Evolutionary conservation across 35 echinoderm and acorn worm genomes (phyloP), one percentile per base, ranked within the genome.

Genomic region (Lytechinus pictus): DNA sequence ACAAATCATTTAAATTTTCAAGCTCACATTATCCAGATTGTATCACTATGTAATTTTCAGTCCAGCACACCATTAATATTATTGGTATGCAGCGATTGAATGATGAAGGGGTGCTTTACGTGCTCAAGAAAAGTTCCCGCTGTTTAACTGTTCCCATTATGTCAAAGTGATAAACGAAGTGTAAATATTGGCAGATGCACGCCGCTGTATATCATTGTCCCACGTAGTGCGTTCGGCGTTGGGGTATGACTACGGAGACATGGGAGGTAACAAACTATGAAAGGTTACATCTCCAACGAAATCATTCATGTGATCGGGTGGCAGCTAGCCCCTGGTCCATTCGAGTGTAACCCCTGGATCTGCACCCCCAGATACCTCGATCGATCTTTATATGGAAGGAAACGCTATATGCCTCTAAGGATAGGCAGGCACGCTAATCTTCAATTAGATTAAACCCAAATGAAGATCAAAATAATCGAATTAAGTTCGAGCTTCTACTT

Each of bases 391-490:
- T n/a, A 7, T 24, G 16, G 6, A 7, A 79, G 66, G 66, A n/a
- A 3, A 79, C 66, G 16, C 66, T 79, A 16, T 79, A 16, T 79
- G 5, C 66, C 66, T 79, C 21, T 19, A 24, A 79, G 66, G 66
- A 79, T n/a, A 79, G 66, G n/a, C 66, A 24, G 66, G 66, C 66
- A 79, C 66, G 66, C 66, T 79, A 79, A 79, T 79, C 66, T 24
- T 24, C 66, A 79, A 79, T 79, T 79, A 79, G 66, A 79, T 79
- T 79, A 79, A 79, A 79, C n/a, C 66, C 66, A 79, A 79, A 79
- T 79, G 66, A 79, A 79, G 66, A 79, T 79, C 66, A 79, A 24
- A 79, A 79, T 79, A 79, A 79, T 79, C 66, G 14, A 79, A 79
- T 79, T 79, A 79, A 24, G 66, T 79, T 79, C 66, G 66, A 79